Evolutionary conservation across 2,113 vertebrate genomes (phyloP).

Genomic region (Limanda limanda): DNA sequence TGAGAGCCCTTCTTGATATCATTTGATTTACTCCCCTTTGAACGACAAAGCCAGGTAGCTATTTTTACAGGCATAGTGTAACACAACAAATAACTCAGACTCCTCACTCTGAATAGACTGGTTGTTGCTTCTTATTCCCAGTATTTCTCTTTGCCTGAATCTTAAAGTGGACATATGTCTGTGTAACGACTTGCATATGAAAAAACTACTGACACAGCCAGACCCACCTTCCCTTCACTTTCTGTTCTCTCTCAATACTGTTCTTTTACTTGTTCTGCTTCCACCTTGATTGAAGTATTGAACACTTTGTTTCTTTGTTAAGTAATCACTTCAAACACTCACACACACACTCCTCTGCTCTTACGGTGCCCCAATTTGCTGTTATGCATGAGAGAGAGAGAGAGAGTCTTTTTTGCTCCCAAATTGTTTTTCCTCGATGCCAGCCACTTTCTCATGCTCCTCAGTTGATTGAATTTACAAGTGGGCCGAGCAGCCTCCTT

Average conservation of each 20-base stretch:
- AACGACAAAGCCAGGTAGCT: background rate
- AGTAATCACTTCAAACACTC: slow-evolving; percentile 65
- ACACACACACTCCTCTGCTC: slow-evolving; percentile 65
- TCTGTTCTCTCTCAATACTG: slow-evolving; percentile 35
- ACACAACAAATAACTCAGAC: background rate
- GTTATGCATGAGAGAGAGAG: slow-evolving; percentile 47
- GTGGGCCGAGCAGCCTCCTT: slow-evolving; percentile 49
- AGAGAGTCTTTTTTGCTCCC: slow-evolving; percentile 55
- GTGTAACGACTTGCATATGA: background rate
- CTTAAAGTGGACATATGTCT: background rate
- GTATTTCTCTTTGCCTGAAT: background rate
- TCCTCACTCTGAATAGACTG: background rate
- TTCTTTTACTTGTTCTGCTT: slow-evolving; percentile 40
- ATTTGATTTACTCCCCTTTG: background rate
- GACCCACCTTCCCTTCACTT: slow-evolving; percentile 29
- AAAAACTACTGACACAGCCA: slow-evolving; percentile 10
- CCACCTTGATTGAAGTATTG: slow-evolving; percentile 66
- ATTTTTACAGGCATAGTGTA: background rate
- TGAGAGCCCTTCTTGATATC: no score
- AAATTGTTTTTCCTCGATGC: slow-evolving; percentile 67
- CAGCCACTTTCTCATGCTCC: slow-evolving; percentile 61
- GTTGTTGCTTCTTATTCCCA: background rate
- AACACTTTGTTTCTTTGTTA: slow-evolving; percentile 58
- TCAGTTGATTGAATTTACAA: slow-evolving; percentile 76
- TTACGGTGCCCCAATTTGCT: slow-evolving; percentile 64